Conservation (phyloP, 2,888 invertebrate genomes). For the Limulus polyphemus region DNA sequence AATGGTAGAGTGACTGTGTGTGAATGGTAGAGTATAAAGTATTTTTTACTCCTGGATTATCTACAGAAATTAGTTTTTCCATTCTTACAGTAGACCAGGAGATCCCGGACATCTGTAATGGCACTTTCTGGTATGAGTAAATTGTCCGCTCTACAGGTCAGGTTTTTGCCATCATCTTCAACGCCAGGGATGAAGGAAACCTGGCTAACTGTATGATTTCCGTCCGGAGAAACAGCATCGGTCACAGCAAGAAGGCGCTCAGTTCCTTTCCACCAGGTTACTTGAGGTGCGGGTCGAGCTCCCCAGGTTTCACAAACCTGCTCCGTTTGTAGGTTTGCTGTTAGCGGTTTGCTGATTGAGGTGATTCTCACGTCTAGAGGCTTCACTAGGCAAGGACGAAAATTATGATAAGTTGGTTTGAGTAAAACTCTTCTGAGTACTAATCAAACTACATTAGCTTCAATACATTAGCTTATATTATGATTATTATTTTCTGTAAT, state of each 20-base stretch:
- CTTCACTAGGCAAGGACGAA: constrained; percentile 14
- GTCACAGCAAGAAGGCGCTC: constrained; percentile 42
- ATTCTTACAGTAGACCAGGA: constrained; percentile 29
- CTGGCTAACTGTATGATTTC: constrained; percentile 28
- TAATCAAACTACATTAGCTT: too few species aligned
- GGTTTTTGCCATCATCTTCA: constrained; percentile 29
- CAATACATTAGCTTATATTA: too few species aligned
- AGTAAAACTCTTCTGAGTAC: too few species aligned
- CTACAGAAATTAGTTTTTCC: not conserved
- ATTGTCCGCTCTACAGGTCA: constrained; percentile 30
- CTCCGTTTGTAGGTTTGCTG: constrained; percentile 24
- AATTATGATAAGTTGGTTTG: too few species aligned
- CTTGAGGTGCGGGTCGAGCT: constrained; percentile 25
- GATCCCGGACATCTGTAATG: constrained; percentile 27
- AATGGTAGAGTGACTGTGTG: too few species aligned
- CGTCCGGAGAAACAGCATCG: constrained; percentile 24
- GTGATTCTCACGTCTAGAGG: constrained; percentile 25
- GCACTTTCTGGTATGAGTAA: constrained; percentile 26
- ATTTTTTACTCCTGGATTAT: too few species aligned
- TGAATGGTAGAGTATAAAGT: too few species aligned
- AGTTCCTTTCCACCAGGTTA: constrained; percentile 26
- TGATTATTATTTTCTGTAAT: too few species aligned
- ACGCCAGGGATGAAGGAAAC: constrained; percentile 25
- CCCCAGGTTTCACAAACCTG: constrained; percentile 24
- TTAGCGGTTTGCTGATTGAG: constrained; percentile 20